Conservation (phyloP, 2,888 invertebrate genomes). For the Furcula furcula region DNA sequence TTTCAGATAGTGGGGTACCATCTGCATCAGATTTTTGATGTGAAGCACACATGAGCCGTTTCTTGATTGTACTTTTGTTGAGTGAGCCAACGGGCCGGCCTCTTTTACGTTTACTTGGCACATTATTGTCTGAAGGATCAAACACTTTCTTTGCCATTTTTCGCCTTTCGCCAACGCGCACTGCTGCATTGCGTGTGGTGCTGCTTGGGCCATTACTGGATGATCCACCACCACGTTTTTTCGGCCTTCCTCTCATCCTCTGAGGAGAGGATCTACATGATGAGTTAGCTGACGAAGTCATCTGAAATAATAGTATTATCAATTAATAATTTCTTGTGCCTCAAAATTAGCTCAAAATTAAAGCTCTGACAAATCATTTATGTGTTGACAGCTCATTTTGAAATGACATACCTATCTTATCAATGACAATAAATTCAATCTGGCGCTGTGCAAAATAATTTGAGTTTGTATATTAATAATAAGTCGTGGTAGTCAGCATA, state of each 20-base stretch:
- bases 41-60: constrained; percentile 59
- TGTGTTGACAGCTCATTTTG: too few relatives aligned
- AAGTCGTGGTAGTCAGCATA: too few relatives aligned
- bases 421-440: too few relatives aligned
- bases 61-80: constrained; percentile 82
- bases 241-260: constrained; percentile 69
- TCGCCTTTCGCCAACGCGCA: constrained; percentile 82
- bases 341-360: too few relatives aligned
- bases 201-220: constrained; percentile 47
- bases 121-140: constrained; percentile 91
- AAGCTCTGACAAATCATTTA: too few relatives aligned
- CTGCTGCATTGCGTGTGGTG: constrained; percentile 56
- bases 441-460: too few relatives aligned
- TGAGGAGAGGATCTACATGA: constrained; percentile 75
- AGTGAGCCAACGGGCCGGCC: constrained; percentile 85
- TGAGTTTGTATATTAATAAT: too few relatives aligned
- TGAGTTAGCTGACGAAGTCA: constrained; percentile 78
- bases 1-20: constrained; percentile 60
- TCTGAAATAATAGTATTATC: too few relatives aligned
- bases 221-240: constrained; percentile 57
- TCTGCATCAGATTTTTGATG: constrained; percentile 53
- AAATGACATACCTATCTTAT: too few relatives aligned
- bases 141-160: constrained; percentile 93
- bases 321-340: too few relatives aligned
- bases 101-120: constrained; percentile 86